Evolutionary conservation across 2,113 vertebrate genomes (phyloP).

Genomic region (Delphinapterus leucas): DNA sequence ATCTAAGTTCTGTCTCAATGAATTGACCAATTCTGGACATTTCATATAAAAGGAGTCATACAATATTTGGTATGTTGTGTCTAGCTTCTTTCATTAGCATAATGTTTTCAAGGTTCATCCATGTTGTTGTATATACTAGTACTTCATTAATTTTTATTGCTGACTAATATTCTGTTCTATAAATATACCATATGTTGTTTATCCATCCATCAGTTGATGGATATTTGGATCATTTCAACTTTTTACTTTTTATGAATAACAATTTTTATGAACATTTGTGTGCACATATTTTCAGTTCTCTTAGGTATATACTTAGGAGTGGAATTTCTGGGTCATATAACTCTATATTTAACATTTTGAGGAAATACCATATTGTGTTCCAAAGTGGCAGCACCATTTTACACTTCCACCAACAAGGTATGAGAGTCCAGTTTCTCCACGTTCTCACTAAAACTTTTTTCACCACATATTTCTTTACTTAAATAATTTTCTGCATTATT

Average conservation of each 20-base stretch:
- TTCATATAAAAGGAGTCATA: background rate
- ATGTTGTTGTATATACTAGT: background rate
- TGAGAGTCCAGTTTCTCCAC: background rate
- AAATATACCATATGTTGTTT: background rate
- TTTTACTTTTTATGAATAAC: background rate
- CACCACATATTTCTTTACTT: background rate
- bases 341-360: background rate
- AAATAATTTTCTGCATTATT: background rate
- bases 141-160: background rate
- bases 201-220: background rate
- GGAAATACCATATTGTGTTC: background rate
- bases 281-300: background rate
- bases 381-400: background rate
- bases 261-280: background rate
- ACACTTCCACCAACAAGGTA: background rate
- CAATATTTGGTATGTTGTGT: background rate
- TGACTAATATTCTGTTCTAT: background rate
- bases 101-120: background rate
- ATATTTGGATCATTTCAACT: background rate
- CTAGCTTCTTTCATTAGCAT: background rate
- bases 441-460: background rate
- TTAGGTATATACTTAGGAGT: background rate
- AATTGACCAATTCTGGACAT: background rate
- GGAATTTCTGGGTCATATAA: background rate
- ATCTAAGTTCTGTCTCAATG: background rate